Base-by-base conservation (phyloP, 1,140 invertebrate genomes). In the Halyomorpha halys region DNA sequence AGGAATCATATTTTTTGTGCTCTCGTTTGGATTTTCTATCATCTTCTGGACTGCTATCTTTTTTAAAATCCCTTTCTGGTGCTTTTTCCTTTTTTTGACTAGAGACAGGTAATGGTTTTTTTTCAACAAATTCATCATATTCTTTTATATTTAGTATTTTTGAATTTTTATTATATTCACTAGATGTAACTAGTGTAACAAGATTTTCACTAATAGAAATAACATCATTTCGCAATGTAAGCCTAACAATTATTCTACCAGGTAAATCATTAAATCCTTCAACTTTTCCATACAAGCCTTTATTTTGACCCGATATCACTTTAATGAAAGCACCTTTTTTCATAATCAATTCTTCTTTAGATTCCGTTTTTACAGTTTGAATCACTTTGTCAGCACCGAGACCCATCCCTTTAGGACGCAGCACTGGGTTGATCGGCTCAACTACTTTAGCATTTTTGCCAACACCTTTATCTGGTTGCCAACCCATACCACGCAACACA, bases 401-500 rank as follows among this genome's bases (percentile, higher is more conserved):
- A 0, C 94, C 94, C 73, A 97, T 81, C 6, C 94, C 94, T 79
- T 90, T 93, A 0, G 93, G 91, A 66, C 94, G 77, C 23, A 90
- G 68, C 68, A 79, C 76, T 27, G 84, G 83, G 69, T 80, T 75
- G 66, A 78, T 70, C 53, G 80, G 73, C 61, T 74, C 71, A 8
- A 83, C 76, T 44, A 79, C 49, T 66, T 71, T 63, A 49, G 67
- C 67, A 67, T 72, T 68, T 74, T 77, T 81, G 61, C 81, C 86
- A 72, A 84, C 85, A 69, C 81, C 88, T 79, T 82, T 83, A 34
- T 77, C 83, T 67, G 87, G 81, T 68, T 84, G 82, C 91, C 91
- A 97, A 0, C 94, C 94, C 94, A 97, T 97, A 44, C 94, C 94
- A 70, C 92, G 76, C 16, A 98, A 76, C 86, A 97, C 88, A 6